Conservation (phyloP, 2,797 vertebrate species). For the Ctenochaetus hawaiiensis region DNA sequence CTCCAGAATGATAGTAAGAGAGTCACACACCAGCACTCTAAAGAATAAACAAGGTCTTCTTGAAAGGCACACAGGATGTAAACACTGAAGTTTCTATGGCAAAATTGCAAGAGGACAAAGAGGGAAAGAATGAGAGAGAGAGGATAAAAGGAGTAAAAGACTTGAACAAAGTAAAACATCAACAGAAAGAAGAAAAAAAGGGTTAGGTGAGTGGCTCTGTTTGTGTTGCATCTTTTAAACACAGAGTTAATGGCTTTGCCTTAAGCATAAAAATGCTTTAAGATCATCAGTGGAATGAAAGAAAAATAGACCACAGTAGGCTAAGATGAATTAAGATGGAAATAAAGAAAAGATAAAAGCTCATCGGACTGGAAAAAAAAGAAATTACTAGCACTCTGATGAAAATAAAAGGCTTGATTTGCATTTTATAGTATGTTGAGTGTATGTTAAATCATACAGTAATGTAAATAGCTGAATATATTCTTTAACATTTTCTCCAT, state of each 20-base stretch:
- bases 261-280: not conserved
- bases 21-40: conserved; percentile 68
- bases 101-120: conserved; percentile 53
- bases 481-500: conserved; percentile 15
- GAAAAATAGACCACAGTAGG: not conserved
- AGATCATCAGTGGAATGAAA: not conserved
- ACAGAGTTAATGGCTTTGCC: not conserved
- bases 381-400: not conserved
- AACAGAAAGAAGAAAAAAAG: conserved; percentile 22
- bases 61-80: conserved; percentile 69
- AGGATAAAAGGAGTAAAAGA: not conserved
- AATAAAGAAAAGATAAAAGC: not conserved
- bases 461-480: conserved; percentile 8
- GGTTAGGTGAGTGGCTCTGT: conserved; percentile 16
- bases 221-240: conserved; percentile 31
- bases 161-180: conserved; percentile 17
- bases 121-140: conserved; percentile 4
- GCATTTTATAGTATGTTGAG: not conserved
- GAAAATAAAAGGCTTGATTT: not conserved
- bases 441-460: not conserved
- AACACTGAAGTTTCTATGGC: conserved; percentile 67
- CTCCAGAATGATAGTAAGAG: conserved; percentile 75
- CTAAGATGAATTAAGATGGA: not conserved
- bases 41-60: conserved; percentile 65
- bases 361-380: not conserved